Conservation (phyloP, 1,140 invertebrate species). For the Notospermus geniculatus region DNA sequence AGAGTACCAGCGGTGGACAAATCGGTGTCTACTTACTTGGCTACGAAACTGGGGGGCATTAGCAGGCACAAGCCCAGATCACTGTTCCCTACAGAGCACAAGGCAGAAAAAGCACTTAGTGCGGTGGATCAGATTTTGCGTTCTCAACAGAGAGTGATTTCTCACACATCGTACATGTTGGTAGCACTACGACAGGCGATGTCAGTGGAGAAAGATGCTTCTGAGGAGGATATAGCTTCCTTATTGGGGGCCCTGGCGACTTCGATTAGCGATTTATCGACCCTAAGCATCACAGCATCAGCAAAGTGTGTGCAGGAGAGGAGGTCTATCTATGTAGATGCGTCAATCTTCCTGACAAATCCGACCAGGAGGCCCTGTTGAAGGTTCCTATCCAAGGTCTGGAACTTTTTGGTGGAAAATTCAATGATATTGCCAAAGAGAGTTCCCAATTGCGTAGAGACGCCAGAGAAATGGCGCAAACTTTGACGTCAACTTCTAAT, state of each 20-base stretch:
- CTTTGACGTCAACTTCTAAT: too few relatives aligned
- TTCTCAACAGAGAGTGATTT: conserved; percentile 1
- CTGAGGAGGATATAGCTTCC: conserved; percentile 5
- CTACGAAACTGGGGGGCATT: not conserved
- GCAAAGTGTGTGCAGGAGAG: conserved; percentile 9
- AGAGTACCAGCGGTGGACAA: not conserved
- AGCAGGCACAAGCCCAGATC: not conserved
- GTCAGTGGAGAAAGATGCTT: not conserved
- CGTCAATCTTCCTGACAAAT: not conserved
- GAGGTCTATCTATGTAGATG: conserved; percentile 1
- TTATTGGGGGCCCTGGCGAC: not conserved
- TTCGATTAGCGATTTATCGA: not conserved
- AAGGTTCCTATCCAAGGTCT: conserved; percentile 1
- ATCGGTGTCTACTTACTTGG: conserved; percentile 6
- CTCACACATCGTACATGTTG: not conserved
- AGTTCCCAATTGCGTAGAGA: too few relatives aligned
- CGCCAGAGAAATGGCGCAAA: too few relatives aligned
- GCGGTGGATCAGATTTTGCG: conserved; percentile 2
- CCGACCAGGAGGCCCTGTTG: conserved; percentile 7
- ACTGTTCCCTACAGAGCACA: not conserved
- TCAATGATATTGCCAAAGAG: too few relatives aligned
- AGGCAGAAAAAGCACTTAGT: not conserved
- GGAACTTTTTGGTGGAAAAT: not conserved
- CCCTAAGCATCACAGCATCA: not conserved
- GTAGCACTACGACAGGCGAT: not conserved